Evolutionary conservation across 2,888 invertebrate genomes (phyloP).

Genomic region (Callosobruchus maculatus): DNA sequence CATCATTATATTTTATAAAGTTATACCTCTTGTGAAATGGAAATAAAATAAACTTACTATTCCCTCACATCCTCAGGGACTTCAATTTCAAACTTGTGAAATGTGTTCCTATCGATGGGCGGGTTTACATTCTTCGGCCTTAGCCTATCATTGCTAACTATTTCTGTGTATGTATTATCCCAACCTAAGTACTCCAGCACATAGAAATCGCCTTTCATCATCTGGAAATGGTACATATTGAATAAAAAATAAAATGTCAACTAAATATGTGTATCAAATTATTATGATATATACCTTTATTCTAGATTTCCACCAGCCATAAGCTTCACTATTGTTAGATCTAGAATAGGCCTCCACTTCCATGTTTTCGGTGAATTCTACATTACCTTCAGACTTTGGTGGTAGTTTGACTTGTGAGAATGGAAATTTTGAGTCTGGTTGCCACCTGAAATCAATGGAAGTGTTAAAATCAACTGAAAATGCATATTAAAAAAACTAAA

Average conservation of each 20-base stretch:
- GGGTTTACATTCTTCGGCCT: conserved; percentile 84
- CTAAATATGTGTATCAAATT: too few species aligned
- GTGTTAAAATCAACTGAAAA: too few species aligned
- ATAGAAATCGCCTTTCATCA: conserved; percentile 92
- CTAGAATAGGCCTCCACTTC: conserved; percentile 91
- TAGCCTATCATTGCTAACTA: conserved; percentile 84
- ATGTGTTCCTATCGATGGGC: conserved; percentile 82
- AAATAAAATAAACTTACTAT: conserved; percentile 67
- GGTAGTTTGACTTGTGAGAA: conserved; percentile 89
- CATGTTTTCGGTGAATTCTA: conserved; percentile 80
- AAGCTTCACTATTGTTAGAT: conserved; percentile 85
- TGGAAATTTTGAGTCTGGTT: conserved; percentile 89
- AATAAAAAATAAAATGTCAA: too few species aligned
- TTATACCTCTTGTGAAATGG: too few species aligned
- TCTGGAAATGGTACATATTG: conserved; percentile 53
- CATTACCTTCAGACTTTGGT: conserved; percentile 64
- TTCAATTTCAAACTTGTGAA: conserved; percentile 88
- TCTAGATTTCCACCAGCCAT: conserved; percentile 94
- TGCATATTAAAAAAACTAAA: too few species aligned
- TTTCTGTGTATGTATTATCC: conserved; percentile 91
- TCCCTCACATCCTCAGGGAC: conserved; percentile 94
- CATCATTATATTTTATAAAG: too few species aligned
- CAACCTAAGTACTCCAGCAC: conserved; percentile 91
- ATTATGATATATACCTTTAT: conserved; percentile 75
- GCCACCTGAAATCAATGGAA: conserved; percentile 63